Evolutionary conservation across 2,888 invertebrate species (phyloP).

Genomic region (Schizaphis graminum): DNA sequence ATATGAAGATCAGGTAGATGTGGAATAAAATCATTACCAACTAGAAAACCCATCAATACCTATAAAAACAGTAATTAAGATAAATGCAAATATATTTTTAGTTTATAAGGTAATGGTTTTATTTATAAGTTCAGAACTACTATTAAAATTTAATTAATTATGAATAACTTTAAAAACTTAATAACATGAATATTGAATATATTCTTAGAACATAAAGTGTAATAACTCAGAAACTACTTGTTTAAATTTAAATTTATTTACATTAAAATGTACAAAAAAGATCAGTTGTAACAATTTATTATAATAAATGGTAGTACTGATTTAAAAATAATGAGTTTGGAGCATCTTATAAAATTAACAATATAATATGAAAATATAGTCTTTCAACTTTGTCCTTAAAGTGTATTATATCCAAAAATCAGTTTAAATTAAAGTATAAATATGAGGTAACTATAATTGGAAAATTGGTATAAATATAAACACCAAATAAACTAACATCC

Average conservation of each 20-base stretch:
- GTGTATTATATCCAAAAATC: background rate
- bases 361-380: background rate
- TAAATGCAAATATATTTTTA: background rate
- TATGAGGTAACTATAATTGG: background rate
- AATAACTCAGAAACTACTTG: no score
- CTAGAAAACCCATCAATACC: conserved; percentile 94
- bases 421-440: background rate
- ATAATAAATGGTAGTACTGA: background rate
- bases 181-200: background rate
- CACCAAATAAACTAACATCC: background rate
- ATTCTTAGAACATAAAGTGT: background rate
- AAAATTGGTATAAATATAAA: background rate
- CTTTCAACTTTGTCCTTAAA: background rate
- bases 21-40: conserved; percentile 98
- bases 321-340: background rate
- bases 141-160: background rate
- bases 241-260: background rate
- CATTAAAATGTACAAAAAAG: background rate
- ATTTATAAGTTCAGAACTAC: background rate
- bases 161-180: background rate
- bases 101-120: background rate
- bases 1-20: conserved; percentile 96
- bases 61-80: conserved; percentile 68
- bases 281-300: background rate
- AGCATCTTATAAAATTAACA: background rate